phyloP scores from a whole-genome alignment of 2,797 vertebrate genomes.

The Eutrigla gurnardus region DNA sequence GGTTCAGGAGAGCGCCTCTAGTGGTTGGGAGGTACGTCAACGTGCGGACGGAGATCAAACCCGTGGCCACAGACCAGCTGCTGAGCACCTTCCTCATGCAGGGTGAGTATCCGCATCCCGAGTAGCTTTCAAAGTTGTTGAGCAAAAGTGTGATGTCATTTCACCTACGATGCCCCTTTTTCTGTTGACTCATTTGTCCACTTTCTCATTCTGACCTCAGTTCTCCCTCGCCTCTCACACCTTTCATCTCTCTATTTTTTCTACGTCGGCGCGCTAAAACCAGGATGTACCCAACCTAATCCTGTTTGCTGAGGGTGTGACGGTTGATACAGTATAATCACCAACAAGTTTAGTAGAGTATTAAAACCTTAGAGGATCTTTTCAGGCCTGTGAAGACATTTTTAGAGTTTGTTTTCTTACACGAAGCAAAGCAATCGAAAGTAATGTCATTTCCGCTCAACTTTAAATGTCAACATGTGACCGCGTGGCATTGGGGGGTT shows the following conservation, averaged over 20 bases:
- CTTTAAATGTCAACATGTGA: no score
- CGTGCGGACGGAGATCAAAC: conserved; percentile 94
- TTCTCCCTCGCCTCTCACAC: conserved; percentile 18
- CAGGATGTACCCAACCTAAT: background rate
- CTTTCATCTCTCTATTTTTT: background rate
- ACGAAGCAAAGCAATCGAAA: background rate
- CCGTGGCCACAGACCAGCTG: conserved; percentile 95
- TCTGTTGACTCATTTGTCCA: conserved; percentile 12
- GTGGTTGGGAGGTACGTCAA: conserved; percentile 95
- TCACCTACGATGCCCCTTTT: background rate
- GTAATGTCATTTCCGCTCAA: no score
- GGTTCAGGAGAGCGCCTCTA: conserved; percentile 94
- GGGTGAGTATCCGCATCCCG: conserved; percentile 80
- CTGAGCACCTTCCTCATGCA: conserved; percentile 94
- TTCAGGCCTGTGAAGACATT: background rate
- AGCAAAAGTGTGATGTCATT: background rate
- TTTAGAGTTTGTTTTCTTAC: no score
- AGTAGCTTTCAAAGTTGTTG: no score
- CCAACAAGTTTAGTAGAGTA: background rate
- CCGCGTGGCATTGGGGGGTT: no score
- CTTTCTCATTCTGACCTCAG: background rate
- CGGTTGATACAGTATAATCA: background rate
- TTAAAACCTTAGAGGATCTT: background rate
- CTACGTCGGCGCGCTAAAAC: background rate
- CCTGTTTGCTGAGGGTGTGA: conserved; percentile 31